Conservation (phyloP, 2,113 vertebrate species). For the Atherinomorus stipes region DNA sequence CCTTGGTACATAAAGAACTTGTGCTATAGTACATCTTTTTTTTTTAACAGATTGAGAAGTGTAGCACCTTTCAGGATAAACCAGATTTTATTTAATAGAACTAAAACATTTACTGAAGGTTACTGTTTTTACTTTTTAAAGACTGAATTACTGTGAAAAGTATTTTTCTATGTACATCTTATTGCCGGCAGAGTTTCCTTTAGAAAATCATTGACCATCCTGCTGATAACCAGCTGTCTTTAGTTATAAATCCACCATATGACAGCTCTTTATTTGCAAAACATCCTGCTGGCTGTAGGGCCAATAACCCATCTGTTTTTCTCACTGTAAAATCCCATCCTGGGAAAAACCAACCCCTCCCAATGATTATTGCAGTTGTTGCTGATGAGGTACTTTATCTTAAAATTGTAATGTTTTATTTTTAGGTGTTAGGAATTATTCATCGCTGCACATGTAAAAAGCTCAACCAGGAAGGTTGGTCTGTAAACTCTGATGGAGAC, state of each 20-base stretch:
- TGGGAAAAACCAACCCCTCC: fast-evolving
- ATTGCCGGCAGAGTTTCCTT: not conserved
- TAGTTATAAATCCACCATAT: slow-evolving; percentile 18
- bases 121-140: too few relatives aligned
- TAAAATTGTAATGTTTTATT: too few relatives aligned
- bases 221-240: slow-evolving; percentile 18
- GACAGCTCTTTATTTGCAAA: not conserved
- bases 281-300: slow-evolving; percentile 18
- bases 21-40: too few relatives aligned
- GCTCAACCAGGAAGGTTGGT: too few relatives aligned
- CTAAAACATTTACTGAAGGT: too few relatives aligned
- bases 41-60: not conserved
- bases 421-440: not conserved
- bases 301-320: slow-evolving; percentile 2
- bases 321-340: not conserved
- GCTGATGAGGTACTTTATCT: not conserved
- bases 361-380: not conserved
- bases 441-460: too few relatives aligned
- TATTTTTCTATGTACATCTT: not conserved
- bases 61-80: fast-evolving
- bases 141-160: not conserved
- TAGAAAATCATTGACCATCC: not conserved
- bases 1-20: not conserved
- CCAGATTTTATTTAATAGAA: not conserved
- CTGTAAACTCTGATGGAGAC: too few relatives aligned